Evolutionary conservation across 2,113 vertebrate genomes (phyloP), one percentile per base, ranked within the genome.

Genomic region (Myodes glareolus): DNA sequence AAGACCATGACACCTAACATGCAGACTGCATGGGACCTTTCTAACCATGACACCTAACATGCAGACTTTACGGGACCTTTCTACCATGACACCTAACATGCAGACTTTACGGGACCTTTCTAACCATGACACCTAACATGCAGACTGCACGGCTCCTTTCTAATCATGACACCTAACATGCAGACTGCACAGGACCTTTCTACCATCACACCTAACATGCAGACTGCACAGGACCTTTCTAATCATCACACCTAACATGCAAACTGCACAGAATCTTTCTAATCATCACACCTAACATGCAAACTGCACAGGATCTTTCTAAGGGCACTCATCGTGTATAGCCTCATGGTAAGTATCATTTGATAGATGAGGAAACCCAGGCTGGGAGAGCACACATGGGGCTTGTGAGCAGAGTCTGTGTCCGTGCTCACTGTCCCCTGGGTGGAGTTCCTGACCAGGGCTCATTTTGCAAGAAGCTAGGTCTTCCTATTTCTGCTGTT

Each of bases 331-430:
- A 31, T 45, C 11, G 10, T 12, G 12, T 14, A 21, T n/a, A 27
- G 85, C 47, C 86, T 39, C 25, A 19, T 19, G 7, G 68, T 16
- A 89, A n/a, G 50, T 29, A 68, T 89, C 65, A 67, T 4, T 29
- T 55, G 72, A 58, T 73, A 90, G 72, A 76, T 2, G 81, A 95
- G 73, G 58, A 97, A 90, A 95, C 29, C 55, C 21, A 10, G n/a
- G 73, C 90, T 25, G 31, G 21, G 67, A 58, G 58, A 23, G 58
- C 5, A 52, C 42, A 50, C 16, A 1, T 0, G 0, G 70, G 36
- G 21, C 55, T 0, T 3, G n/a, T 1, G 31, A 11, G 50, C n/a
- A 42, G 68, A 58, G 39, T n/a, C 33, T 36, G 27, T 0, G 52
- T 42, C 17, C 3, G 19, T 88, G 29, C 14, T 31, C 33, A 1